Base-by-base conservation (phyloP, 1,140 invertebrate genomes). In the Saccostrea cuccullata region DNA sequence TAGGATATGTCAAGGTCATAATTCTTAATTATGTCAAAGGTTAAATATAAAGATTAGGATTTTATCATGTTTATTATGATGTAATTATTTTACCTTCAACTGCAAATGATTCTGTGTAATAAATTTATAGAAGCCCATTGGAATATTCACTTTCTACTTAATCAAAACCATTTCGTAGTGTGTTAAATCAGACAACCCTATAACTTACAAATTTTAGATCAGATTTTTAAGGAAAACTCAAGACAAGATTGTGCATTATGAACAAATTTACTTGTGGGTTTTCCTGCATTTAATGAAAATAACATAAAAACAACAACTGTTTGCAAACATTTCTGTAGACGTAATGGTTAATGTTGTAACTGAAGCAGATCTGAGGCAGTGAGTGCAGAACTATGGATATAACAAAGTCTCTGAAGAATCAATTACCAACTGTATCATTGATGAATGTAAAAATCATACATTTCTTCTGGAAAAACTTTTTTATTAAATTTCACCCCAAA, bases 271-370 rank as follows among this genome's bases (percentile, higher is more conserved):
- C 58, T 64, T 3, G 47, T 47, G 47, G 13, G 15, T 30, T 77
- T 77, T 23, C 70, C 15, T 13, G 23, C 70, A 30, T 36, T 77
- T 77, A 77, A 77, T 77, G 15, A 77, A 77, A 77, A 30, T 36
- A 77, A 77, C 70, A 77, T 77, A 36, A 77, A 77, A 77, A 77
- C 26, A 77, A 77, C 70, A 77, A 77, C 70, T 77, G 70, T 77
- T 77, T 77, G 58, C 70, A 77, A 77, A 36, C 70, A 26, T 30
- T 77, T 26, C 30, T 23, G 2, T 36, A 26, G 67, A 73, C 23
- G 67, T 26, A 73, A 73, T 73, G 26, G 70, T 11, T 30, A 8
- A 30, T 17, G 26, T 15, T 15, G 15, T 12, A 47, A 47, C 47
- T 47, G 47, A 47, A 8, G 30, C 26, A 15, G 11, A 0, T 30